Evolutionary conservation across 2,888 invertebrate species (phyloP), one percentile per base, ranked within the genome.

Genomic region (Torymus tubicola): DNA sequence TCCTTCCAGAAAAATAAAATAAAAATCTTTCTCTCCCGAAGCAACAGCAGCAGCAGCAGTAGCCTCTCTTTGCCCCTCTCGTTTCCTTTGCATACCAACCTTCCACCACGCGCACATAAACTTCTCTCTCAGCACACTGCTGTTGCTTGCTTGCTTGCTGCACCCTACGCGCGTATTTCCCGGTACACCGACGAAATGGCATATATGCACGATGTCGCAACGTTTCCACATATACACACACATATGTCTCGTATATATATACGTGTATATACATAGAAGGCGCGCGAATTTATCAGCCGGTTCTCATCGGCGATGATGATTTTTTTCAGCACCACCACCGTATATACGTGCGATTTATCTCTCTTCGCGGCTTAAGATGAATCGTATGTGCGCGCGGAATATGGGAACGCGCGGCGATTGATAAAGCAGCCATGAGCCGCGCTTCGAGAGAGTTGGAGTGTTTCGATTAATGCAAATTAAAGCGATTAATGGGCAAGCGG

Each of bases 201-300:
- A 21, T 31, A 3, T 3, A 31, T 31, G 31, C 31, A 5, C 53
- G 58, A 64, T 77, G 70, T 70, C 52, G 77, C 64, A 71, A 73
- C 53, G 60, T 57, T 16, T 13, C 21, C 50, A 21, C 67, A 21
- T 11, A 53, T 50, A 52, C 16, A 50, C 14, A 60, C n/a, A 18
- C 8, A 12, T n/a, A n/a, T 21, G 21, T 21, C 21, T 21, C 21
- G 60, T 31, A 50, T 52, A 60, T 14, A 18, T 2, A 12, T n/a
- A 42, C n/a, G n/a, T n/a, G n/a, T 21, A 21, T 16, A n/a, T 12
- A 52, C 12, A 42, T 24, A 18, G 52, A 21, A 4, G n/a, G 57
- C 21, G 63, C n/a, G 63, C 55, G 42, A 73, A 65, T 78, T 78
- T 78, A 78, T 78, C 78, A 64, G 8, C 21, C 10, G 69, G 5